Evolutionary conservation across 2,888 invertebrate genomes (phyloP).

Genomic region (Drosophila planitibia): DNA sequence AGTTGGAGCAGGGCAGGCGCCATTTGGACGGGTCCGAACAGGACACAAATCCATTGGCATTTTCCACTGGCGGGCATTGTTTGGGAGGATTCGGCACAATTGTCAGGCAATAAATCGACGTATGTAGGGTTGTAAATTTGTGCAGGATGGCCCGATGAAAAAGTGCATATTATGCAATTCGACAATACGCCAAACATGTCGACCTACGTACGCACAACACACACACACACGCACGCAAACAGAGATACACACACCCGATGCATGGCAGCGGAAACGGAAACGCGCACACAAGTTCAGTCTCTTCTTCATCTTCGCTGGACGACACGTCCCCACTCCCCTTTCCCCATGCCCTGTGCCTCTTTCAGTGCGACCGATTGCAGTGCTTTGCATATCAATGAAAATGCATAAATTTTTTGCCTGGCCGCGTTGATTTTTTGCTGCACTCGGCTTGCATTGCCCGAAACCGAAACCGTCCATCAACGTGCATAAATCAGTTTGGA

Average conservation of each 20-base stretch:
- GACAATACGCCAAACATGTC: conserved; percentile 82
- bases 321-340: neutral
- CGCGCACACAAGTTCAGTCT: conserved; percentile 67
- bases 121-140: conserved; percentile 84
- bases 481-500: conserved; percentile 83
- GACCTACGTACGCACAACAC: conserved; percentile 61
- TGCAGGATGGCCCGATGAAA: conserved; percentile 77
- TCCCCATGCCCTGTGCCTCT: neutral
- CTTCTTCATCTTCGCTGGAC: conserved; percentile 62
- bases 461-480: conserved; percentile 78
- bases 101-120: conserved; percentile 85
- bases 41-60: conserved; percentile 75
- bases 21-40: conserved; percentile 52
- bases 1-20: conserved; percentile 40
- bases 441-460: conserved; percentile 56
- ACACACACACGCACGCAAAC: conserved; percentile 25
- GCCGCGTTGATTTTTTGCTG: conserved; percentile 56
- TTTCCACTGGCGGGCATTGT: conserved; percentile 60
- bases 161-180: conserved; percentile 84
- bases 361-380: conserved; percentile 41
- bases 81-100: conserved; percentile 75
- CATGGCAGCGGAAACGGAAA: conserved; percentile 68
- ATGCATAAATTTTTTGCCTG: conserved; percentile 78
- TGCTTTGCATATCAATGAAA: conserved; percentile 84
- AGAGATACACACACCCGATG: conserved; percentile 1